A percentile compares a stretch with the other conserved stretches of the same genome.
phyloP scores from a whole-genome alignment of 2,797 vertebrate genomes.

The Novumbra hubbsi region DNA sequence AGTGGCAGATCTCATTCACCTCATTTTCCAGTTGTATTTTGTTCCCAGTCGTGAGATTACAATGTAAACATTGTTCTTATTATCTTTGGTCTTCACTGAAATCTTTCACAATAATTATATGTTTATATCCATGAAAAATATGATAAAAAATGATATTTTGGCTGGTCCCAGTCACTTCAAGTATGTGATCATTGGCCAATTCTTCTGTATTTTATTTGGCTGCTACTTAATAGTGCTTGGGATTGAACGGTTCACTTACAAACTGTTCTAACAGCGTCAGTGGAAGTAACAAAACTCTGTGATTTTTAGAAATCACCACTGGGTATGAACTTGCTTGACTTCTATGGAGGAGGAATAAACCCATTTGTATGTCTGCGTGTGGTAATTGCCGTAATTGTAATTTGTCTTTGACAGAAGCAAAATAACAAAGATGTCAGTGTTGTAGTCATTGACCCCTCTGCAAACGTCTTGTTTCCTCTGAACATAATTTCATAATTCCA shows the following conservation, averaged over 20 bases:
- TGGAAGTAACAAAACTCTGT: background rate
- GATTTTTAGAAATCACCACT: background rate
- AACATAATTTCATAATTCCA: too few relatives aligned
- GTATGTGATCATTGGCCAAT: background rate
- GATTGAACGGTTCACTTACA: background rate
- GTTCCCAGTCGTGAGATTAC: background rate
- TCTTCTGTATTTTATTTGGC: background rate
- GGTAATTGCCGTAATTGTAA: background rate
- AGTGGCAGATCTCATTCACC: background rate
- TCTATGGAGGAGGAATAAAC: conserved; percentile 3
- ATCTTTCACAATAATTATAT: background rate
- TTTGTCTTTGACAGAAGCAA: conserved; percentile 1
- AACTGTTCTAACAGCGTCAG: background rate
- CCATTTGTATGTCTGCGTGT: background rate
- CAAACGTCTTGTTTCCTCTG: conserved; percentile 11
- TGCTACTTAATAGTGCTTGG: background rate
- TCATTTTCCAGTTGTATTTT: background rate
- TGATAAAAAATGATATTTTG: background rate
- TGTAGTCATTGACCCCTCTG: background rate
- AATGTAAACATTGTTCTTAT: background rate
- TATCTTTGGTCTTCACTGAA: background rate
- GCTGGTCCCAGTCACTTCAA: background rate
- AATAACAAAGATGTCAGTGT: background rate
- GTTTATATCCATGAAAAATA: background rate
- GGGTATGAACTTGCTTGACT: background rate